Conservation (phyloP, 2,888 invertebrate genomes). For the Operophtera brumata region DNA sequence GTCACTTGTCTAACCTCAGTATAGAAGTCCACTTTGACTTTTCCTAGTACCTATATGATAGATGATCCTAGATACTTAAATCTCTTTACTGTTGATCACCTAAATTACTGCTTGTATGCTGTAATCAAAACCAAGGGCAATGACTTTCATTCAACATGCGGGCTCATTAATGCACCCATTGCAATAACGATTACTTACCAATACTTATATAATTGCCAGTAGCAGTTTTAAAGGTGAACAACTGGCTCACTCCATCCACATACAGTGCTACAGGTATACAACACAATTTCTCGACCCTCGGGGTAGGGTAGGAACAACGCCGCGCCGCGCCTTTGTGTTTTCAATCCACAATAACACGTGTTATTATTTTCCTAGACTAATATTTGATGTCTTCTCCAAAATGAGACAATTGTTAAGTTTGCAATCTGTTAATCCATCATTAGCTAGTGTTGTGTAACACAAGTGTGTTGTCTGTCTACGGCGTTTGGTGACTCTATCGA, state of each 20-base stretch:
- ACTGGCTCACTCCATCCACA: neutral
- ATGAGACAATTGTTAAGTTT: no score
- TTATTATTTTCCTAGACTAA: no score
- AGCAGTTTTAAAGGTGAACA: constrained; percentile 10
- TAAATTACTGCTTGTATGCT: constrained; percentile 31
- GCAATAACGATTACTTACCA: constrained; percentile 37
- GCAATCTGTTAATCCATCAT: no score
- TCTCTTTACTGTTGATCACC: constrained; percentile 32
- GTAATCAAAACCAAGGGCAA: constrained; percentile 51
- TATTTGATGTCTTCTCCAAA: no score
- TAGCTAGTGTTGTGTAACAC: no score
- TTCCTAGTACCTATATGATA: constrained; percentile 22
- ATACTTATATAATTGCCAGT: constrained; percentile 18
- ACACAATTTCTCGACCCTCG: no score
- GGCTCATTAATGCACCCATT: constrained; percentile 62
- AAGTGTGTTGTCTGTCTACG: no score
- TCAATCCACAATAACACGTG: no score
- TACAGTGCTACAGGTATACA: no score
- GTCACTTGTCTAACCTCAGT: neutral
- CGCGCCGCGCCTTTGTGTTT: no score
- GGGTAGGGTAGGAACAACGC: no score
- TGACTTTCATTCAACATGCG: constrained; percentile 51
- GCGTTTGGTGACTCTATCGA: no score
- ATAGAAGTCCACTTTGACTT: neutral
- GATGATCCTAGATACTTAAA: constrained; percentile 27